These are phyloP conservation scores for Stegostoma tigrinum DNA, from an alignment of 2,113 vertebrate genomes.

Conservation along the genomic window DNA sequence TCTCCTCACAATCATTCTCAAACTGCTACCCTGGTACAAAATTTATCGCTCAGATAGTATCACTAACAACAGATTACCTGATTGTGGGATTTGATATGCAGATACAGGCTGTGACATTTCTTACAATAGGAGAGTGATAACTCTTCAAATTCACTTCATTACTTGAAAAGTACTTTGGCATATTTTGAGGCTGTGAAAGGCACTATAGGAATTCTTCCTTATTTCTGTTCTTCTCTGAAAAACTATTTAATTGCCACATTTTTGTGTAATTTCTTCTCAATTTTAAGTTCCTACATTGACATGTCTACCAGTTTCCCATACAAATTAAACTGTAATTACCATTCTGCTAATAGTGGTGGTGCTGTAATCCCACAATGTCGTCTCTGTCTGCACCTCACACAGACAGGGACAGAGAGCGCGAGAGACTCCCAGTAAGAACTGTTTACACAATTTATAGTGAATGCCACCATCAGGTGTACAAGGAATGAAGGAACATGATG, in stretches of 20 bases:
- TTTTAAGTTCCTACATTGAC: not conserved
- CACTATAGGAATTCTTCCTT: not conserved
- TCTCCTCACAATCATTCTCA: not conserved
- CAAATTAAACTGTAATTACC: not conserved
- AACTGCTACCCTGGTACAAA: not conserved
- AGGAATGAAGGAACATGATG: too few species aligned
- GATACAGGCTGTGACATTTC: not conserved
- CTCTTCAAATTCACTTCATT: not conserved
- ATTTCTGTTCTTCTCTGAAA: not conserved
- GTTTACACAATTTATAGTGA: too few species aligned
- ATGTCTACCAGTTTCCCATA: not conserved
- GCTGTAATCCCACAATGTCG: not conserved
- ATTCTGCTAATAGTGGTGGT: not conserved
- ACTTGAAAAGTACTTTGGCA: not conserved
- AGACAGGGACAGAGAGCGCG: too few species aligned
- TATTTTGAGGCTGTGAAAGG: not conserved
- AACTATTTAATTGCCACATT: not conserved
- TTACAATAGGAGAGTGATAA: not conserved
- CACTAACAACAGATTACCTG: not conserved
- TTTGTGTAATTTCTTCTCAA: not conserved
- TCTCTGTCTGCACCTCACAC: too few species aligned
- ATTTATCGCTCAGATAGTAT: not conserved
- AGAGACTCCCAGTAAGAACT: too few species aligned
- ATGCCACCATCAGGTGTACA: too few species aligned
- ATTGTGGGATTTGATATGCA: not conserved